Base-by-base conservation (phyloP, 2,888 invertebrate species). In the Molanna angustata region DNA sequence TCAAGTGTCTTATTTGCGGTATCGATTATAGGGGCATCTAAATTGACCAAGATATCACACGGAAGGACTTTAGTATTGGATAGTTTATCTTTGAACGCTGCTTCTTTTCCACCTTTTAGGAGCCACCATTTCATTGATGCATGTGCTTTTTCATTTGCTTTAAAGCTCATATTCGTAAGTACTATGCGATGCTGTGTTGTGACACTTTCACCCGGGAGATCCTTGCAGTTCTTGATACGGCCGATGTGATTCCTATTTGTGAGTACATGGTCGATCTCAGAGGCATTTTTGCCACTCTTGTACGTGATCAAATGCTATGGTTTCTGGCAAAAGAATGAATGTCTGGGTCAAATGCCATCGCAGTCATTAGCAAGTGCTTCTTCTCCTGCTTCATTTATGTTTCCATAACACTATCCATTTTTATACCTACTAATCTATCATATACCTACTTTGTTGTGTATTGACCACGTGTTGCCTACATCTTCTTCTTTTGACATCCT, bases 191-290 rank as follows among this genome's bases (percentile, higher is more conserved):
- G 35, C 35, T 35, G 35, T 13, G 35, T 35, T 35, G 35, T 35
- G 13, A 35, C 35, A 35, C 35, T n/a, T 35, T 35, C 35, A 35
- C 35, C 35, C 13, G 35, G 35, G 7, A 35, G 6, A 13, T 7
- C 35, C 35, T 35, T 35, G 13, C 35, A 35, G 35, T 35, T 35
- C 35, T 35, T 35, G 13, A 35, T 35, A 7, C 35, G 13, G 35
- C 14, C n/a, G 35, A 35, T 13, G 35, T 35, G 6, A 7, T 13
- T 35, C 35, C 6, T 35, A 13, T 35, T 35, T 35, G 35, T 35
- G 7, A 35, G 35, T 13, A 35, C n/a, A 13, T 35, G 13, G 35
- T 35, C 35, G 13, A 35, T 35, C 14, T 35, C 7, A 7, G 35
- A 35, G 4, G 6, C 7, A 13, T 35, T 35, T n/a, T 35, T 35